These are phyloP conservation scores for Campoletis raptor DNA, from an alignment of 2,888 invertebrate genomes.

Conservation along the genomic window DNA sequence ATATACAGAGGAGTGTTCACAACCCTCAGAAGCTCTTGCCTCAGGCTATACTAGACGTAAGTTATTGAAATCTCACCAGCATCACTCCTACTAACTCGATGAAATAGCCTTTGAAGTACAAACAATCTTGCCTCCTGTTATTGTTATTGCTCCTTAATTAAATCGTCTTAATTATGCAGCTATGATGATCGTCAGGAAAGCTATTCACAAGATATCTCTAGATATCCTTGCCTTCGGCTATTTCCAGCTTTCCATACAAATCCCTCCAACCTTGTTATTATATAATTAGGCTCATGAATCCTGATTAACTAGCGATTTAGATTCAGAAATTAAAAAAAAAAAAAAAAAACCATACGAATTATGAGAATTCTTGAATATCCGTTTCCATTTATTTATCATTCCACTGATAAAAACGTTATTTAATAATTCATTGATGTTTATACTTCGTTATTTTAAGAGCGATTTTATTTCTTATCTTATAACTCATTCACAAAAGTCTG, in stretches of 20 bases:
- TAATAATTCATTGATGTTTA: background rate
- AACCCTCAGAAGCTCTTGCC: conserved; percentile 25
- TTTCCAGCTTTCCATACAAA: background rate
- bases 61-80: background rate
- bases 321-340: background rate
- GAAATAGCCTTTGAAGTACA: conserved; percentile 22
- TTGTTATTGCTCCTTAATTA: conserved; percentile 58
- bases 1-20: background rate
- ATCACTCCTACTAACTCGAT: conserved; percentile 30
- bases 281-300: background rate
- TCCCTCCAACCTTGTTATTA: background rate
- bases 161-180: conserved; percentile 49
- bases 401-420: background rate
- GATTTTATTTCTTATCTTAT: background rate
- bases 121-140: conserved; percentile 24
- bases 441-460: background rate
- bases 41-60: background rate
- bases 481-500: background rate
- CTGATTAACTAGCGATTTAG: background rate
- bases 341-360: too few relatives aligned
- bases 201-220: background rate
- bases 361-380: background rate
- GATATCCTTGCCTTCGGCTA: conserved; percentile 11
- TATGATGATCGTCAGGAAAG: background rate
- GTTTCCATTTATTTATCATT: background rate